Evolutionary conservation across 2,113 vertebrate genomes (phyloP).

Genomic region (Hydrolagus affinis): DNA sequence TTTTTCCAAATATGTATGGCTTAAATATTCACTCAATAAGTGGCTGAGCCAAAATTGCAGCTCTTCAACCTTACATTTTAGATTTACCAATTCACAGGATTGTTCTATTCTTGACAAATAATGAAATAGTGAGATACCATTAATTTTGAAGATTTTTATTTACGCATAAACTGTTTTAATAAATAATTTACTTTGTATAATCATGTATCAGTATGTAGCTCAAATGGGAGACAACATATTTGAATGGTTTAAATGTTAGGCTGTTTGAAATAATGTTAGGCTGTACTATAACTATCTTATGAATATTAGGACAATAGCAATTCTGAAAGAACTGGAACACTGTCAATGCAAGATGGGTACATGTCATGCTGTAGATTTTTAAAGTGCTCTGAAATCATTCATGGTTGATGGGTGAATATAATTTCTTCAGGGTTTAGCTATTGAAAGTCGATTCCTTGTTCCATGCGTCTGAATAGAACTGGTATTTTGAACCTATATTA

Average conservation of each 20-base stretch:
- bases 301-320: constrained; percentile 90
- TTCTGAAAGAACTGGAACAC: constrained; percentile 77
- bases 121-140: constrained; percentile 8
- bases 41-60: neutral
- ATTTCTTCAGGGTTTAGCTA: constrained; percentile 55
- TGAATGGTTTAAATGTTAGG: constrained; percentile 81
- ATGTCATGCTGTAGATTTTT: constrained; percentile 76
- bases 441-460: constrained; percentile 18
- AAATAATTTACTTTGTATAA: constrained; percentile 69
- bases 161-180: constrained; percentile 66
- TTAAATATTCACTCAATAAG: too few relatives aligned
- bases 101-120: neutral
- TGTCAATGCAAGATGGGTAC: constrained; percentile 82
- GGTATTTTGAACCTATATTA: constrained; percentile 34
- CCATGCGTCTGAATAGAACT: constrained; percentile 16
- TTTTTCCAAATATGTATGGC: too few relatives aligned
- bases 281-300: constrained; percentile 81
- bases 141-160: constrained; percentile 23
- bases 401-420: constrained; percentile 80
- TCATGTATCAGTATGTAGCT: constrained; percentile 73
- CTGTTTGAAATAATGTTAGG: constrained; percentile 84
- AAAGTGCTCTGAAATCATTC: constrained; percentile 81
- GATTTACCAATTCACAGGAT: neutral
- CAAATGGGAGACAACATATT: constrained; percentile 77
- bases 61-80: neutral